These are phyloP conservation scores for Lonchura striata DNA, from an alignment of 2,113 vertebrate species.

Conservation along the genomic window DNA sequence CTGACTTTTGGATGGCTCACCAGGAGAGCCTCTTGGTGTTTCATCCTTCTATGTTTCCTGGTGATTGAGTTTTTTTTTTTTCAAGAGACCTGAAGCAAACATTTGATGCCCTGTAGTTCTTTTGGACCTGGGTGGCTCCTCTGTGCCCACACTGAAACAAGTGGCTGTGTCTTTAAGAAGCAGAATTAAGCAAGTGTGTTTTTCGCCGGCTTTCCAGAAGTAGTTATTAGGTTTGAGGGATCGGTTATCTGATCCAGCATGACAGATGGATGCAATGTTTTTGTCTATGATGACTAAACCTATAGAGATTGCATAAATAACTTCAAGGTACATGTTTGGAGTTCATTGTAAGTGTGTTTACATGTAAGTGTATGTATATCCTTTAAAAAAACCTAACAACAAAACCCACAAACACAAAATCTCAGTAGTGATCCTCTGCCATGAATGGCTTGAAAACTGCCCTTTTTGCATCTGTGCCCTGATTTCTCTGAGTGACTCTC, in stretches of 20 bases:
- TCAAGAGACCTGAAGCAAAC: neutral
- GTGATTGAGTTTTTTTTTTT: neutral
- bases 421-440: neutral
- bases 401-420: neutral
- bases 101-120: neutral
- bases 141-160: neutral
- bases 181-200: neutral
- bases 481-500: neutral
- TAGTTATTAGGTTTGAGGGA: neutral
- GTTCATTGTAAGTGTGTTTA: neutral
- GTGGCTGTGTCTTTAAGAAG: neutral
- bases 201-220: neutral
- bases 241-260: neutral
- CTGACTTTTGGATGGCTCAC: accelerated
- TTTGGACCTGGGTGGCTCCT: neutral
- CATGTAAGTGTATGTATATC: neutral
- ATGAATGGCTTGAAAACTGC: neutral
- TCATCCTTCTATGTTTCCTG: neutral
- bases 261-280: conserved; percentile 35
- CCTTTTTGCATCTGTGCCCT: neutral
- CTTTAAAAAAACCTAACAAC: neutral
- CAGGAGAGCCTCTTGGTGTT: neutral
- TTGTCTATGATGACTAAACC: conserved; percentile 41
- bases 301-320: neutral
- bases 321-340: neutral